Base-by-base conservation (phyloP, 1,140 invertebrate genomes). In the Pachyrhynchus sulphureomaculatus region DNA sequence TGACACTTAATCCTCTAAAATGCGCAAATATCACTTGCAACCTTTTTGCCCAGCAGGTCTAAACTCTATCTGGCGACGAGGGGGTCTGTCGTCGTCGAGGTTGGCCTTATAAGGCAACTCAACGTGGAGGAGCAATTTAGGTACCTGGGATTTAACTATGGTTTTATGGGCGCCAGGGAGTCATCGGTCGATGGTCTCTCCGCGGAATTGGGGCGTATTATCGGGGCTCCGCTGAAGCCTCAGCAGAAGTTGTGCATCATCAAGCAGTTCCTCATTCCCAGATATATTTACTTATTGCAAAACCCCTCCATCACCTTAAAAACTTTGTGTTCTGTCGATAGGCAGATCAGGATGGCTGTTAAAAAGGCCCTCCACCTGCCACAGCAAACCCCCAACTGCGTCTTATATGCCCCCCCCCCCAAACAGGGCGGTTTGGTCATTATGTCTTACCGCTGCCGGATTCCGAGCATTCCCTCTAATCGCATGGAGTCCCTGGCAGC, bases 211-310 rank as follows among this genome's bases (percentile, higher is more conserved):
- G 39, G 24, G 1, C n/a, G 55, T 8, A 29, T 64, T 1, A 9
- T 6, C 6, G 3, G 10, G 18, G 62, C 64, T 2, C n/a, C 65
- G n/a, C 23, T 68, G 1, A 68, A 55, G 26, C 58, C 63, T 0
- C 12, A 62, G 1, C 66, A 63, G 24, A 68, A 68, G 18, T 20
- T 68, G 24, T 17, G 32, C 17, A 15, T 66, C 0, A 13, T 68
- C 0, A 62, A 56, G 20, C n/a, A 21, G 4, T 63, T 45, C 42
- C 41, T 66, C 2, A 32, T 66, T 1, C 63, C 59, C 0, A 24
- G 39, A 15, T 8, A 33, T 2, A 8, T 58, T 1, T 15, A 54
- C 18, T 9, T 6, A 0, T 41, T 66, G 0, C 66, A 68, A 29
- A 51, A 12, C 12, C 36, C 59, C 2, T 0, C 32, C 12, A 18